Percentiles rank a stretch among this genome's conserved stretches.
Evolutionary conservation across 2,797 vertebrate genomes (phyloP).

Genomic region (Myioborus melanocephalus): DNA sequence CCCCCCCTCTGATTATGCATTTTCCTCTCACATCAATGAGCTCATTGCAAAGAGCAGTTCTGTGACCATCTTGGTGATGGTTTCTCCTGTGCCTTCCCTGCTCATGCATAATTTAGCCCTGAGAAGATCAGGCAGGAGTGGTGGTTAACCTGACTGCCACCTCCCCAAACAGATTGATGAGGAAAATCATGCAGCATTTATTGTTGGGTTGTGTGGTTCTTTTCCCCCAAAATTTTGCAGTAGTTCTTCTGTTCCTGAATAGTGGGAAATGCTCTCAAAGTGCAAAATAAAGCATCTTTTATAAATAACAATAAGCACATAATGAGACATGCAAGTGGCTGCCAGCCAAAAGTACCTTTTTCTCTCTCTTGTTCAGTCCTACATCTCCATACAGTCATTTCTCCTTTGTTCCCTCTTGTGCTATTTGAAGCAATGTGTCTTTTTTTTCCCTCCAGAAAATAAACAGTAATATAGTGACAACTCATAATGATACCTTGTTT

Average conservation of each 20-base stretch:
- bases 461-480: not conserved
- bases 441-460: not conserved
- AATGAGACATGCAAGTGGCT: not conserved
- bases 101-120: not conserved
- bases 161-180: not conserved
- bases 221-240: not conserved
- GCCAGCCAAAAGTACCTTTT: not conserved
- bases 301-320: not conserved
- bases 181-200: not conserved
- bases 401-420: not conserved
- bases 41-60: not conserved
- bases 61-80: not conserved
- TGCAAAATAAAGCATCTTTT: not conserved
- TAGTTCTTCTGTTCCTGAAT: not conserved
- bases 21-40: not conserved
- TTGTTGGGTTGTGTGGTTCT: not conserved
- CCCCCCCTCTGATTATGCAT: accelerated
- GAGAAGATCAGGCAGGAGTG: not conserved
- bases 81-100: not conserved
- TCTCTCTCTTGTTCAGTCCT: not conserved
- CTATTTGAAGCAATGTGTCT: not conserved
- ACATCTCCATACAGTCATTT: not conserved
- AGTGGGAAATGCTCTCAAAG: not conserved
- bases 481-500: not conserved
- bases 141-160: not conserved